Evolutionary conservation across 53 echinoderm and acorn worm genomes (phyloP).

Genomic region (Crossaster papposus): DNA sequence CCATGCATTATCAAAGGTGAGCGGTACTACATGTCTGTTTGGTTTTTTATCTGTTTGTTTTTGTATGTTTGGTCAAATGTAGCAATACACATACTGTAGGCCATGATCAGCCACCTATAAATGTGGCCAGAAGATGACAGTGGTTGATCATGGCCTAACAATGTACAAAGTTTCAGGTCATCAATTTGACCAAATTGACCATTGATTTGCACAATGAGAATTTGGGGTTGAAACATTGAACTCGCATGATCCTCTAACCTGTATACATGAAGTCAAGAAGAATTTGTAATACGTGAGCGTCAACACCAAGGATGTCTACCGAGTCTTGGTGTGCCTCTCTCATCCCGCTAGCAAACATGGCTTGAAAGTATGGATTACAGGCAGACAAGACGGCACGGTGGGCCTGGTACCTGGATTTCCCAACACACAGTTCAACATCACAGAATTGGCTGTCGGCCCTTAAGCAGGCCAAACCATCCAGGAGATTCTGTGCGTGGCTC

Average conservation of each 20-base stretch:
- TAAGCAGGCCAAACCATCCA: slow-evolving; percentile 39
- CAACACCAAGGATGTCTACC: slow-evolving; percentile 79
- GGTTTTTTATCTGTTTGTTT: too few relatives aligned
- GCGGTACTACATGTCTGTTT: too few relatives aligned
- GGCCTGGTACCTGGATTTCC: slow-evolving; percentile 60
- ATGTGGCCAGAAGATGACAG: too few relatives aligned
- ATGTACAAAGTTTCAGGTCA: too few relatives aligned
- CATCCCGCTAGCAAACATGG: slow-evolving; percentile 81
- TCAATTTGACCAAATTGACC: too few relatives aligned
- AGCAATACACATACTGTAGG: too few relatives aligned
- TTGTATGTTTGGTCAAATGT: too few relatives aligned
- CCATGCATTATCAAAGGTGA: too few relatives aligned
- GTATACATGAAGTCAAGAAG: slow-evolving; percentile 88
- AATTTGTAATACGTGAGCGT: slow-evolving; percentile 59
- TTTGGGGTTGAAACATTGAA: too few relatives aligned
- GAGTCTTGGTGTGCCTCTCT: slow-evolving; percentile 69
- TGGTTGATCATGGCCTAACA: too few relatives aligned
- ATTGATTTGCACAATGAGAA: too few relatives aligned
- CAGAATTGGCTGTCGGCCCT: slow-evolving; percentile 51
- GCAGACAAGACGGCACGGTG: slow-evolving; percentile 85
- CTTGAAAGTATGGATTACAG: slow-evolving; percentile 90
- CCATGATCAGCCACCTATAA: too few relatives aligned
- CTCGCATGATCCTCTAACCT: slow-evolving; percentile 68
- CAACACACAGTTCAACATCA: slow-evolving; percentile 66
- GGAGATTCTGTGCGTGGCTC: slow-evolving; percentile 49